phyloP scores from a whole-genome alignment of 2,888 invertebrate genomes.

The Clistopyga incitator region DNA sequence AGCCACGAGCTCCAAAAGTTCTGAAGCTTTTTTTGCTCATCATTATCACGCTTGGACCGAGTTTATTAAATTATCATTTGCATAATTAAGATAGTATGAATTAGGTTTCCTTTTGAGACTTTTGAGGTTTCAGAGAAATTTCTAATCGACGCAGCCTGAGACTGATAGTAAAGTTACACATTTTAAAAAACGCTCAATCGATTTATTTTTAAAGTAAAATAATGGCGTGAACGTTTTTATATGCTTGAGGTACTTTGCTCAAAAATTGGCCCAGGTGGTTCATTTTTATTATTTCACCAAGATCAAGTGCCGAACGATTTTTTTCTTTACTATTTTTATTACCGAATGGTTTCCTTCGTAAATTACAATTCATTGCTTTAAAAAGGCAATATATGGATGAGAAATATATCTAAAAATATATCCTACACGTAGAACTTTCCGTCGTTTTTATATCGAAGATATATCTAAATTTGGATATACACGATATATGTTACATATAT shows the following conservation, averaged over 20 bases:
- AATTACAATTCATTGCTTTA: background rate
- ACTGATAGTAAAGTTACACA: background rate
- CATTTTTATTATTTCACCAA: background rate
- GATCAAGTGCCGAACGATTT: background rate
- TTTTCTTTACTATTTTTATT: background rate
- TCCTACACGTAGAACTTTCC: background rate
- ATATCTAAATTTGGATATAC: background rate
- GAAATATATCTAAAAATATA: constrained; percentile 3
- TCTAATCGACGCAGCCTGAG: background rate
- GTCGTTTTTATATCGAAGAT: background rate
- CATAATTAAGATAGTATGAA: background rate
- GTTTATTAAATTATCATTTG: background rate
- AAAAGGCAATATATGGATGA: background rate
- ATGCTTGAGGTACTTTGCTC: background rate
- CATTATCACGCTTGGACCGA: background rate
- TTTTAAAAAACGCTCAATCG: background rate
- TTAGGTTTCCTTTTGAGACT: background rate
- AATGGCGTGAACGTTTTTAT: background rate
- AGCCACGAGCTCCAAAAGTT: constrained; percentile 34
- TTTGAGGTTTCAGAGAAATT: background rate
- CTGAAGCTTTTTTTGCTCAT: constrained; percentile 2
- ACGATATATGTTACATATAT: background rate
- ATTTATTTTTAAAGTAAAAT: background rate
- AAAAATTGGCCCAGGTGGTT: background rate
- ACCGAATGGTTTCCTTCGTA: background rate